Evolutionary conservation across 2,113 vertebrate species (phyloP), one percentile per base, ranked within the genome.

Genomic region (Gambusia holbrooki): DNA sequence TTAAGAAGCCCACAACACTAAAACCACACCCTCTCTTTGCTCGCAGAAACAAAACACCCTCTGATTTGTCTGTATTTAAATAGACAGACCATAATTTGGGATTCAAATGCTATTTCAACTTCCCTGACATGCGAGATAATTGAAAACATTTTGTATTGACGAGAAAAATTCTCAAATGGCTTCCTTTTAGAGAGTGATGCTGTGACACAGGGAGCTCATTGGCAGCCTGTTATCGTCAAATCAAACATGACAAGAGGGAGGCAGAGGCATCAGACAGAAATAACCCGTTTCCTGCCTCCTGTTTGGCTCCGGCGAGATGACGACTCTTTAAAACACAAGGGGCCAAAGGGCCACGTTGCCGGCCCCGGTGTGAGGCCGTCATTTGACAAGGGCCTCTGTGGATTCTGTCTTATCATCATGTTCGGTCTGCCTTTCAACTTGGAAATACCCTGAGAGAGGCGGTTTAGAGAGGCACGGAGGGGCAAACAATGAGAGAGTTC

Each of bases 221-320:
- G 89, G 84, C 91, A 89, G 82, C 81, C 87, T 32, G 78, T 89
- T 93, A 93, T 93, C 89, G 81, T 89, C 88, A 71, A 80, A 92
- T 91, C 92, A 89, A 86, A 90, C 37, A 58, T 84, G 90, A 91
- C 90, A 87, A 85, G 80, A 84, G 85, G 86, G 85, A 89, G 87
- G 84, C 82, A 83, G 72, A 72, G 66, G 88, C 87, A 76, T 77
- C 80, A 79, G 81, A 88, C 84, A 85, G 83, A 90, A 92, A 91
- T 92, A 90, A 91, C 81, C 84, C 72, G 70, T 71, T 69, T 84
- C 85, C 87, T 77, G 88, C 76, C 75, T 75, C 77, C 74, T 37
- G 45, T 89, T 91, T 91, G 89, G 91, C 91, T 90, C 77, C 29
- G 13, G 28, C 22, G 48, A 84, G 87, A 90, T 84, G 86, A 68